Conservation (phyloP, 2,888 invertebrate genomes). For the Hesperia comma region DNA sequence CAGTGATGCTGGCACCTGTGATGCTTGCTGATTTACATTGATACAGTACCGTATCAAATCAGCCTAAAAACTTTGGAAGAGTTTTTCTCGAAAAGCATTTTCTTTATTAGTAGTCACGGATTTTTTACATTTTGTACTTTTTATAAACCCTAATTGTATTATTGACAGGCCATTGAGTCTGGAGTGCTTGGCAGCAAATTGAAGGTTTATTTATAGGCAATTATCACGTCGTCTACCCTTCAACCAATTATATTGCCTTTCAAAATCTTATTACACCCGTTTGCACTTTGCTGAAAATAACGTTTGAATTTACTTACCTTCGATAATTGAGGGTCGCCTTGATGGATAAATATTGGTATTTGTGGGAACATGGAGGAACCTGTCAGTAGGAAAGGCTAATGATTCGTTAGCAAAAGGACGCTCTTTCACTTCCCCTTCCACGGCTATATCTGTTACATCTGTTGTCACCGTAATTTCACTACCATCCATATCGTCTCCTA, state of each 20-base stretch:
- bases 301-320: slow-evolving; percentile 55
- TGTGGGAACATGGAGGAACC: slow-evolving; percentile 50
- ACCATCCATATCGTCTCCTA: slow-evolving; percentile 8
- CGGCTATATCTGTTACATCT: slow-evolving; percentile 30
- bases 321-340: slow-evolving; percentile 50
- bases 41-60: no score
- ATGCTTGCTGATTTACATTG: no score
- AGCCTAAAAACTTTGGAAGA: no score
- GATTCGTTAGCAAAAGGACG: slow-evolving; percentile 50
- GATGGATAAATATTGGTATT: slow-evolving; percentile 52
- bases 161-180: slow-evolving; percentile 24
- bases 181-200: slow-evolving; percentile 15
- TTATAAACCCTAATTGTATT: slow-evolving; percentile 13
- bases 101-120: not conserved
- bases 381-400: slow-evolving; percentile 48
- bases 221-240: slow-evolving; percentile 19
- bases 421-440: slow-evolving; percentile 20
- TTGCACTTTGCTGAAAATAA: slow-evolving; percentile 26
- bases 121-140: slow-evolving; percentile 3
- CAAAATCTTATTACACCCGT: not conserved
- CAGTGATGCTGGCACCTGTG: no score
- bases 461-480: slow-evolving; percentile 40
- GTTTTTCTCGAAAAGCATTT: no score
- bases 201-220: slow-evolving; percentile 30
- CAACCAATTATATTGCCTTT: slow-evolving; percentile 18